Evolutionary conservation across 2,113 vertebrate genomes (phyloP).

Genomic region (Psittacula cyanocephala): DNA sequence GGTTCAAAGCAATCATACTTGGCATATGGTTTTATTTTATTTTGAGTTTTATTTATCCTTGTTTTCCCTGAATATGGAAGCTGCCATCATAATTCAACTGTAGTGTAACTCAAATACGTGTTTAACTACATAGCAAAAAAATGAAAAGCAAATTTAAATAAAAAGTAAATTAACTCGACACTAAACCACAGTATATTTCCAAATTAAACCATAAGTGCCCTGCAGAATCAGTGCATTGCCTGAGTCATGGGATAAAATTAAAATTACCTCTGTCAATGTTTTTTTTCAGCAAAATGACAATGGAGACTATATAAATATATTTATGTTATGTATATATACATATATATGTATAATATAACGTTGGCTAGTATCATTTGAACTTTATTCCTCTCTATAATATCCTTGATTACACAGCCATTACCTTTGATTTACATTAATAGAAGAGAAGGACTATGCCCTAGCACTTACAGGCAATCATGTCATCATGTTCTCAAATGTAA

Average conservation of each 20-base stretch:
- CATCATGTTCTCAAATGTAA: background rate
- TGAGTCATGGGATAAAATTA: background rate
- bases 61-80: conserved; percentile 20
- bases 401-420: background rate
- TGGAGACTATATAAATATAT: background rate
- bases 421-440: background rate
- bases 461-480: background rate
- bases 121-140: background rate
- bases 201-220: background rate
- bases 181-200: background rate
- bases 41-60: conserved; percentile 15
- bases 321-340: background rate
- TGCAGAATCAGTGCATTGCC: background rate
- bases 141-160: conserved; percentile 13
- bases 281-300: background rate
- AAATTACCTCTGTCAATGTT: background rate
- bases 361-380: background rate
- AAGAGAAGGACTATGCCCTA: background rate
- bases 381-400: background rate
- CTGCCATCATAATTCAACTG: background rate
- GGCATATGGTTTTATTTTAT: conserved; percentile 44
- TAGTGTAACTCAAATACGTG: background rate
- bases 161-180: background rate
- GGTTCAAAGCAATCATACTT: conserved; percentile 11
- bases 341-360: background rate